Percentiles rank a stretch among this genome's conserved stretches.
Conservation (phyloP, 2,888 invertebrate species). For the Mythimna ferrago region DNA sequence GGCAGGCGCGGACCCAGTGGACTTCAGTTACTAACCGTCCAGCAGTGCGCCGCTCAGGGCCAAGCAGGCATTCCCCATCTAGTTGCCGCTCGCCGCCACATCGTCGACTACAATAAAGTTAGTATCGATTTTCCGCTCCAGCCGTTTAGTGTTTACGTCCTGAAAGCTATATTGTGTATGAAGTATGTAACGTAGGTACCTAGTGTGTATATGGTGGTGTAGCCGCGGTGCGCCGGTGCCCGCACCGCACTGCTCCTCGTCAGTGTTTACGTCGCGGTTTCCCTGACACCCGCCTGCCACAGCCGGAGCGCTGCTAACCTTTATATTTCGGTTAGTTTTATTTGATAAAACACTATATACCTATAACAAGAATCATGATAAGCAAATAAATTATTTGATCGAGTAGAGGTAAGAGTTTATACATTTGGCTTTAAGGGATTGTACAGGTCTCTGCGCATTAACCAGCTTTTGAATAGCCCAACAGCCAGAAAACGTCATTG, state of each 20-base stretch:
- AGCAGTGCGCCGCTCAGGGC: conserved; percentile 26
- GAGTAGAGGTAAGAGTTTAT: background rate
- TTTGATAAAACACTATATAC: too few species aligned
- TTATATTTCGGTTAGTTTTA: background rate
- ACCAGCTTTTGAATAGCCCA: too few species aligned
- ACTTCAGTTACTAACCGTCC: conserved; percentile 19
- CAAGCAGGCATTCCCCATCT: background rate
- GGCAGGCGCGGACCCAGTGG: background rate
- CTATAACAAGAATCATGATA: background rate
- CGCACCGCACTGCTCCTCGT: conserved; percentile 22
- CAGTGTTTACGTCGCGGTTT: conserved; percentile 55
- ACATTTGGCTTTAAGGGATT: background rate
- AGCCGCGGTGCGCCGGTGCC: background rate
- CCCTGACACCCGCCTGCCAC: conserved; percentile 45
- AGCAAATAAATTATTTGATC: conserved; percentile 3
- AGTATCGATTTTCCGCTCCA: conserved; percentile 56
- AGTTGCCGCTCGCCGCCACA: conserved; percentile 20
- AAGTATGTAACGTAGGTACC: background rate
- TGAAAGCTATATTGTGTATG: conserved; percentile 5
- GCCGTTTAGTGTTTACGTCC: conserved; percentile 21
- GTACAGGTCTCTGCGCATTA: too few species aligned
- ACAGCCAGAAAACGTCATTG: conserved; percentile 4
- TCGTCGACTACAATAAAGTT: conserved; percentile 41
- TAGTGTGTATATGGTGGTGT: background rate
- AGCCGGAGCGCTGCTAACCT: background rate